Conservation (phyloP, 2,888 invertebrate species). For the Neoascia interrupta region DNA sequence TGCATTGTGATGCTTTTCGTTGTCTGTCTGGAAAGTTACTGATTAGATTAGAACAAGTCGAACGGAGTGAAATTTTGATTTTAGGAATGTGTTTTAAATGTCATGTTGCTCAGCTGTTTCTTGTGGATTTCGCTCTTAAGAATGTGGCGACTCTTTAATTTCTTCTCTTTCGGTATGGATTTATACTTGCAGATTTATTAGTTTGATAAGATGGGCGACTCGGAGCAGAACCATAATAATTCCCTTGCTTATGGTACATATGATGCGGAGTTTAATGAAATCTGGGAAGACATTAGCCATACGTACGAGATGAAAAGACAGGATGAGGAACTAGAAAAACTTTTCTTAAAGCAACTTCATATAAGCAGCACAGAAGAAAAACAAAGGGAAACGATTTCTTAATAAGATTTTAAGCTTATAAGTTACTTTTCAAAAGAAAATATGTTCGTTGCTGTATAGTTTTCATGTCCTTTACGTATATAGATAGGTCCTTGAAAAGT, state of each 20-base stretch:
- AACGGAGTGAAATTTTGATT: constrained; percentile 1
- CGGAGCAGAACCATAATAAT: too few relatives aligned
- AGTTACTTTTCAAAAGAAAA: too few relatives aligned
- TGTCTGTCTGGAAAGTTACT: constrained; percentile 26
- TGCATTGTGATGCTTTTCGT: constrained; percentile 31
- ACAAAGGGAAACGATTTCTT: too few relatives aligned
- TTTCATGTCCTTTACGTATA: too few relatives aligned
- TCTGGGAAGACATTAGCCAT: constrained; percentile 52
- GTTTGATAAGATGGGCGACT: constrained; percentile 51
- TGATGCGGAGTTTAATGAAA: constrained; percentile 56
- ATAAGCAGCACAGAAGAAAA: constrained; percentile 15
- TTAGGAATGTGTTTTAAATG: not conserved
- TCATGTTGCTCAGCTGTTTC: constrained; percentile 37
- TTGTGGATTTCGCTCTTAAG: constrained; percentile 22
- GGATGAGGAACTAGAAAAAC: constrained; percentile 35
- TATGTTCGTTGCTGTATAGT: too few relatives aligned
- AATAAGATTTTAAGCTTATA: too few relatives aligned
- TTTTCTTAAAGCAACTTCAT: constrained; percentile 41
- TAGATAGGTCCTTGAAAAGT: too few relatives aligned
- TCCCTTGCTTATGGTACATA: constrained; percentile 34
- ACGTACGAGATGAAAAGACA: constrained; percentile 18
- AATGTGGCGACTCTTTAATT: constrained; percentile 8
- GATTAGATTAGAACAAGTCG: constrained; percentile 15
- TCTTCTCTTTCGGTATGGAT: not conserved
- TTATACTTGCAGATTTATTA: constrained; percentile 24